Evolutionary conservation across 2,888 invertebrate species (phyloP), one percentile per base, ranked within the genome.

Genomic region (Agrochola lota): DNA sequence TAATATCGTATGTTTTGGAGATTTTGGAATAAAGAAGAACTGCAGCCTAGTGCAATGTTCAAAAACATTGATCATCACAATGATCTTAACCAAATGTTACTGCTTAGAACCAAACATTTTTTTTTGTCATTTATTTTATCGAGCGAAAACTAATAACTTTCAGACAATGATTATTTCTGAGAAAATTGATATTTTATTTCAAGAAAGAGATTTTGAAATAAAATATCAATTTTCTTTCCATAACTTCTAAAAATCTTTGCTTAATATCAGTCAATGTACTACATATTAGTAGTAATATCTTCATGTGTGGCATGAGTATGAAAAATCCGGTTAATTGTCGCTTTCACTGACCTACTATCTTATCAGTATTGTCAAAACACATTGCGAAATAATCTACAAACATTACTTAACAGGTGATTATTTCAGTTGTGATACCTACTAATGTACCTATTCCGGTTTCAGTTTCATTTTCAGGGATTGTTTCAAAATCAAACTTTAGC

Each of bases 331-430:
- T 72, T 71, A 70, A 73, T 74, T 76, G 66, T 60, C 59, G 71
- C 62, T 74, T 72, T 43, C 68, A 73, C 74, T 60, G 74, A 68
- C 23, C 43, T 46, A 63, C 35, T 89, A 89, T 89, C 89, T 90
- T 85, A 90, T 89, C 88, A 74, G 46, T n/a, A 67, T 66, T 83
- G 67, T 86, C 80, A 77, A 75, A 79, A 79, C 55, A 67, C 71
- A 69, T 81, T 71, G 71, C 71, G 30, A 81, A 84, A 79, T 80
- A 63, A 80, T 84, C 74, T 71, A 52, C 70, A 68, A 69, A 43
- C 72, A 78, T 77, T 70, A 77, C 68, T 72, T 64, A 80, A 77
- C 77, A 81, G 63, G 66, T 80, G 81, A 88, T 84, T 79, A 79
- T 81, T 70, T 63, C 26, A 35, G 17, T 35, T 49, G 46, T 81